Percentiles rank a stretch among this genome's conserved stretches.
Conservation (phyloP, 2,113 vertebrate species). For the Periophthalmus modestus region DNA sequence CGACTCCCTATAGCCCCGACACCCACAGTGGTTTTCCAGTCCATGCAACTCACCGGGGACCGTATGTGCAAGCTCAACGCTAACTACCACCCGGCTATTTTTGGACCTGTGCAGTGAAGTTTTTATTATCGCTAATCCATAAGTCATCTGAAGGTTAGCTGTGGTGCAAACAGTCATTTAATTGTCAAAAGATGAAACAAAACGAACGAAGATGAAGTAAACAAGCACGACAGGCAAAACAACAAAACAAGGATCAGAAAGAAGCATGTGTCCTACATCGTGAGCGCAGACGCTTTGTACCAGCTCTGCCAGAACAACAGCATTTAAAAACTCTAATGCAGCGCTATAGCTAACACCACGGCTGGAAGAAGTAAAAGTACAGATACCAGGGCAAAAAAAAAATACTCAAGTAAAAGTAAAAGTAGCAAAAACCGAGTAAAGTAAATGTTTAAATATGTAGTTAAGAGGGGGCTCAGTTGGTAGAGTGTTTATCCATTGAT, state of each 20-base stretch:
- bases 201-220: slow-evolving; percentile 32
- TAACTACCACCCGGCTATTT: not conserved
- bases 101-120: not conserved
- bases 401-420: too few relatives aligned
- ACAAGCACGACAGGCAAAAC: slow-evolving; percentile 41
- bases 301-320: slow-evolving; percentile 22
- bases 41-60: slow-evolving; percentile 9
- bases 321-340: slow-evolving; percentile 28
- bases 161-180: not conserved
- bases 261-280: slow-evolving; percentile 40
- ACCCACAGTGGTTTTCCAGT: not conserved
- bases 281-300: slow-evolving; percentile 30
- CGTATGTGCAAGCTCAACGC: not conserved
- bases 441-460: too few relatives aligned
- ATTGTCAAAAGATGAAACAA: slow-evolving; percentile 11
- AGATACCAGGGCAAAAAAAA: too few relatives aligned
- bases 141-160: slow-evolving; percentile 3
- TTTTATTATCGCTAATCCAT: not conserved
- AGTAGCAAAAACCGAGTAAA: too few relatives aligned
- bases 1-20: slow-evolving; percentile 1
- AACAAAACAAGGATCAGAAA: slow-evolving; percentile 46
- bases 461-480: too few relatives aligned
- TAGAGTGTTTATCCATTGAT: too few relatives aligned
- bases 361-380: too few relatives aligned
- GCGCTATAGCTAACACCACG: not conserved